Conservation (phyloP, 2,888 invertebrate genomes). For the Busseola fusca region DNA sequence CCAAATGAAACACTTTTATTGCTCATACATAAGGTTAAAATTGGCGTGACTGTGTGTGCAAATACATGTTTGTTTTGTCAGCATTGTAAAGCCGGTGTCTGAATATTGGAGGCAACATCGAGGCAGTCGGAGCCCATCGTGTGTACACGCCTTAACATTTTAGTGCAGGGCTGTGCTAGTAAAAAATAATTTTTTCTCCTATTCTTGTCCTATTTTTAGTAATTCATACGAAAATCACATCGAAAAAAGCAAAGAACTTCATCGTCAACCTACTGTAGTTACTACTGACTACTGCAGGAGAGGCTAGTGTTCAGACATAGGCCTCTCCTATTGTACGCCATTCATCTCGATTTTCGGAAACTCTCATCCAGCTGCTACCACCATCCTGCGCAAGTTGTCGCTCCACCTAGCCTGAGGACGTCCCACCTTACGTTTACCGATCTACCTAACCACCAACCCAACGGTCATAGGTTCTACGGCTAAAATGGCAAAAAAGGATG, state of each 20-base stretch:
- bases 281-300: no score
- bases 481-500: neutral
- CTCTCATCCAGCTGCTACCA: neutral
- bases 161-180: constrained; percentile 51
- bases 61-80: constrained; percentile 50
- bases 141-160: constrained; percentile 57
- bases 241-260: neutral
- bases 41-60: constrained; percentile 17
- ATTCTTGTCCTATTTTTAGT: neutral
- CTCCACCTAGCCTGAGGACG: neutral
- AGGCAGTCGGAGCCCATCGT: constrained; percentile 59
- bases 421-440: neutral
- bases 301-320: no score
- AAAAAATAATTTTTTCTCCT: no score
- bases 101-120: constrained; percentile 64
- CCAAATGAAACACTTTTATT: constrained; percentile 2
- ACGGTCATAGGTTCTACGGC: neutral
- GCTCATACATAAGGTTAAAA: constrained; percentile 16
- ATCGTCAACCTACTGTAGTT: neutral
- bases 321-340: neutral
- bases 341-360: neutral
- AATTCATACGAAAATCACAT: neutral
- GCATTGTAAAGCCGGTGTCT: constrained; percentile 58
- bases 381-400: neutral
- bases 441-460: neutral